A percentile compares a stretch with the other conserved stretches of the same genome.
Conservation (phyloP, 2,113 vertebrate genomes). For the Antidorcas marsupialis region DNA sequence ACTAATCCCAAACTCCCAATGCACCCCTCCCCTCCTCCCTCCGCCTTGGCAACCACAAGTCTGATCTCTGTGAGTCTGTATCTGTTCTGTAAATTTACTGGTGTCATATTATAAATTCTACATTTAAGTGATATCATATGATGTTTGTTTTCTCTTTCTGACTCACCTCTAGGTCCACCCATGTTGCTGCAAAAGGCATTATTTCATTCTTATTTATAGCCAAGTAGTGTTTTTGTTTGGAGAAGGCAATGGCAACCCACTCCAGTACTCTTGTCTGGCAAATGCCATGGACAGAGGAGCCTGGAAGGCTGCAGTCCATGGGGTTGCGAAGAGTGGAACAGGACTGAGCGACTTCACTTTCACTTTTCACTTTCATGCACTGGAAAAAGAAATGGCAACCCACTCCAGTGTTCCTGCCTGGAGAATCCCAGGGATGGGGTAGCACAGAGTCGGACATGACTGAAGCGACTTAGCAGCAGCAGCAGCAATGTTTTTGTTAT, state of each 20-base stretch:
- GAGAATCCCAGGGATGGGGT: no score
- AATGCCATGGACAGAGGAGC: no score
- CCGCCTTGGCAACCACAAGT: not conserved
- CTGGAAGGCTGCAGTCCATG: no score
- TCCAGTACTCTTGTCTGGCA: no score
- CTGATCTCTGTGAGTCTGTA: not conserved
- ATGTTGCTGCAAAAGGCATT: not conserved
- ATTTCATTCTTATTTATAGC: not conserved
- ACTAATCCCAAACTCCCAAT: not conserved
- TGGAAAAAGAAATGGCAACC: no score
- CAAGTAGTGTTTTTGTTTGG: not conserved
- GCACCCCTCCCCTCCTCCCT: not conserved
- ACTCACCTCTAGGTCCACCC: not conserved
- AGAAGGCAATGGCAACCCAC: no score
- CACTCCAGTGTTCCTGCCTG: no score
- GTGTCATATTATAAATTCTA: not conserved
- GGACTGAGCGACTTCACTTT: no score
- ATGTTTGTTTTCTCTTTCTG: not conserved
- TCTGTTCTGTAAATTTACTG: not conserved
- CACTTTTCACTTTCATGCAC: no score
- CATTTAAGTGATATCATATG: not conserved
- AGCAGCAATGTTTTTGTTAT: not conserved
- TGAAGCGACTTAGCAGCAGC: no score
- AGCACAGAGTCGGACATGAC: no score
- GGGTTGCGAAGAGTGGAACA: rapidly evolving